Conservation (phyloP, 2,113 vertebrate genomes). For the Megaptera novaeangliae region DNA sequence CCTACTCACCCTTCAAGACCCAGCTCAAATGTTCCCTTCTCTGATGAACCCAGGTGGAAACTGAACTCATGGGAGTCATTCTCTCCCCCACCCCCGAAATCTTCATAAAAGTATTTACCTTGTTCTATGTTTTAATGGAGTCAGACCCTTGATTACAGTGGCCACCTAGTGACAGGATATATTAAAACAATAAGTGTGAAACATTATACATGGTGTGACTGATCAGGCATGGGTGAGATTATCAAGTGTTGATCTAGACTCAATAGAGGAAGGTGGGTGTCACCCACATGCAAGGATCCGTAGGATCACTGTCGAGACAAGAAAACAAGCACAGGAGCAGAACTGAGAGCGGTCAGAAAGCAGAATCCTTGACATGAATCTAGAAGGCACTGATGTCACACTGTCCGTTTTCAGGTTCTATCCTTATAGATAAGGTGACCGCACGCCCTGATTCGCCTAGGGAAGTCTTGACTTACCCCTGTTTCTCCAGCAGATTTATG, state of each 20-base stretch:
- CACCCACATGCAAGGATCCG: neutral
- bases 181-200: neutral
- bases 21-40: neutral
- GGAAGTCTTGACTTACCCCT: neutral
- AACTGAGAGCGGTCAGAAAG: neutral
- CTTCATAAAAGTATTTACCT: neutral
- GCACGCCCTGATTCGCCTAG: rapidly evolving
- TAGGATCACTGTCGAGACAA: neutral
- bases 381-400: too few relatives aligned
- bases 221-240: neutral
- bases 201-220: neutral
- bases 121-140: neutral
- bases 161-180: neutral
- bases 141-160: neutral
- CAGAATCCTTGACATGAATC: too few relatives aligned
- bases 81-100: neutral
- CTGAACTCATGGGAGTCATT: neutral
- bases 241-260: neutral
- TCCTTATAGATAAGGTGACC: neutral
- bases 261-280: neutral
- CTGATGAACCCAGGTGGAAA: neutral
- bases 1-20: neutral
- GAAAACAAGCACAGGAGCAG: neutral
- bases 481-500: neutral
- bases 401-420: neutral